Conservation (phyloP, 2,797 vertebrate genomes). For the Brachyalestes nurse region DNA sequence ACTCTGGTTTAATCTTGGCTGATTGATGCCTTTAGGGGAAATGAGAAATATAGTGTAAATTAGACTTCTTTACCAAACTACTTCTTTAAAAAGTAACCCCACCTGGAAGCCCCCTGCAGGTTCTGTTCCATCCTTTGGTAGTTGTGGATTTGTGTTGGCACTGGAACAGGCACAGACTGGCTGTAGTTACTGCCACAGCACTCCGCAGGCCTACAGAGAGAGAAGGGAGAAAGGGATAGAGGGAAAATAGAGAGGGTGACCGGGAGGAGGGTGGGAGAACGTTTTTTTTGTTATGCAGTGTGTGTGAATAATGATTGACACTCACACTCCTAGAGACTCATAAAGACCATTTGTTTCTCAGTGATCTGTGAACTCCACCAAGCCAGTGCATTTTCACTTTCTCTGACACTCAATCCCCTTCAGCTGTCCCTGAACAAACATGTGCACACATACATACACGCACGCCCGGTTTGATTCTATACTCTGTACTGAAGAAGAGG, state of each 20-base stretch:
- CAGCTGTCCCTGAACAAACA: slow-evolving; percentile 4
- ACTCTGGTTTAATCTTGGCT: no score
- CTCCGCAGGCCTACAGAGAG: slow-evolving; percentile 75
- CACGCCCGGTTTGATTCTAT: neutral
- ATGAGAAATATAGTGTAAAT: no score
- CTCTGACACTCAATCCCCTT: neutral
- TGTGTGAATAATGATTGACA: slow-evolving; percentile 16
- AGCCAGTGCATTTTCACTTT: slow-evolving; percentile 14
- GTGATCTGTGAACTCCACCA: no score
- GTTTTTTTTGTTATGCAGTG: neutral
- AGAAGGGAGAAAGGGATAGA: neutral
- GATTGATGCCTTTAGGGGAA: no score
- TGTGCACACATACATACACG: neutral
- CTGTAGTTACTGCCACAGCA: slow-evolving; percentile 76
- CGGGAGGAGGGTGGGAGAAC: neutral
- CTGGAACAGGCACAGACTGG: slow-evolving; percentile 89
- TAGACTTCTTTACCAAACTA: no score
- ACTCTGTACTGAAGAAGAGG: neutral
- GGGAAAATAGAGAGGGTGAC: neutral
- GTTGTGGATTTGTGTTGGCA: slow-evolving; percentile 93
- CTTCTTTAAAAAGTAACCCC: no score
- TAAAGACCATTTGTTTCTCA: slow-evolving; percentile 28
- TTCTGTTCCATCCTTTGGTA: slow-evolving; percentile 93
- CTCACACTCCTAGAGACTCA: neutral
- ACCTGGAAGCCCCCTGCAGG: slow-evolving; percentile 80